Evolutionary conservation across 2,888 invertebrate species (phyloP), one percentile per base, ranked within the genome.

Genomic region (Pheosia gnoma): DNA sequence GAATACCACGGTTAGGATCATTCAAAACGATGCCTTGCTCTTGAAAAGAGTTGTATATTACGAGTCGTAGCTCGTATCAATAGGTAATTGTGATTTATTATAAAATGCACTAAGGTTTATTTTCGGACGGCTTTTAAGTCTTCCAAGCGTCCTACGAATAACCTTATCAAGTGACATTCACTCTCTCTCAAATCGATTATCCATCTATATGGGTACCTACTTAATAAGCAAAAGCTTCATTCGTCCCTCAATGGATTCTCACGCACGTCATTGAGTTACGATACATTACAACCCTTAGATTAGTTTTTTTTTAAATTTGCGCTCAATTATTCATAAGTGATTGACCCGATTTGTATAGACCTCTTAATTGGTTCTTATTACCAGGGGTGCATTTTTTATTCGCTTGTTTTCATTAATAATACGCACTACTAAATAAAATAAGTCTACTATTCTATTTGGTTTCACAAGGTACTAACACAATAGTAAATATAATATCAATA

Each of bases 161-260:
- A 37, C 53, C 37, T 53, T 36, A 53, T 53, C 11, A 53, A 53
- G 53, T 36, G 53, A 53, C 53, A 37, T 37, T 53, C 37, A 51
- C 51, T 51, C 5, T 10, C 47, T 4, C 8, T 10, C 47, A 11
- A 25, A 13, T 49, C 13, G 49, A 13, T 13, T n/a, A 49, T 5
- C 13, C 49, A 49, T 49, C 8, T 41, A 43, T 9, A 43, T 9
- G 43, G 43, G 43, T 8, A 9, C 8, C 43, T 8, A 41, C 8
- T 9, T 43, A 3, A 9, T 8, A 43, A 43, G 10, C n/a, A 5
- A 45, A 11, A 47, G 45, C 11, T 8, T 10, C 11, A 47, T 51
- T 25, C 51, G 25, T 25, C 9, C 51, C 8, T 51, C 25, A 25
- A 9, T 8, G 5, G 51, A 13, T 8, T 7, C 51, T 25, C 53